Base-by-base conservation (phyloP, 2,888 invertebrate genomes). In the Artemia sinica region DNA sequence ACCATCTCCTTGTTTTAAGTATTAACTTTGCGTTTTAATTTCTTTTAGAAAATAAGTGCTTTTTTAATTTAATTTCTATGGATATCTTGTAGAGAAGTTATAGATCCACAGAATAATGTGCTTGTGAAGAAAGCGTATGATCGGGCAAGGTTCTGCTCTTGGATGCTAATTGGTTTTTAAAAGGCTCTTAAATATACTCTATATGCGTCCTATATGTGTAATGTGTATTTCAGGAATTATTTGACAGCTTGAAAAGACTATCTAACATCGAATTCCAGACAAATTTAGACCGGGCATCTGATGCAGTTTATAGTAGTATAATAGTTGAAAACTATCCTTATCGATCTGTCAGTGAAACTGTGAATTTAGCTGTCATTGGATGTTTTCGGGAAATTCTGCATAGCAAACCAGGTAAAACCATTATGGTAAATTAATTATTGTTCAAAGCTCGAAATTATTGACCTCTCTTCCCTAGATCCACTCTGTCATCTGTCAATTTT, bases 331-430 rank as follows among this genome's bases (percentile, higher is more conserved):
- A 88, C 67, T 95, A 92, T 76, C 92, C 93, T 0, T 96, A 96
- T 79, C 89, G 89, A 76, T 90, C 91, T 0, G 92, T 95, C 76
- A 94, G 92, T 71, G 97, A 98, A 79, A 92, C 92, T 0, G 81
- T 97, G 69, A 94, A 91, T 77, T 80, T 97, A 69, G 94, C 94
- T 0, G 85, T 94, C 83, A 90, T 97, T 0, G 91, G 94, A 0
- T 79, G 97, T 68, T 79, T 98, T 71, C 82, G 94, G 71, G 96
- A 98, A 77, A 79, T 97, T 68, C 79, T 96, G 71, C 91, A 92
- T 75, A 87, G 89, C 76, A 92, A 94, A 76, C 87, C 86, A 76
- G 80, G 82, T 82, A 73, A 72, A 72, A 69, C 50, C 9, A n/a
- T 12, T 41, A 50, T 28, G 11, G 18, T 41, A 41, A 41, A 41